phyloP scores from a whole-genome alignment of 2,888 invertebrate genomes.

The Conistra vaccinii region DNA sequence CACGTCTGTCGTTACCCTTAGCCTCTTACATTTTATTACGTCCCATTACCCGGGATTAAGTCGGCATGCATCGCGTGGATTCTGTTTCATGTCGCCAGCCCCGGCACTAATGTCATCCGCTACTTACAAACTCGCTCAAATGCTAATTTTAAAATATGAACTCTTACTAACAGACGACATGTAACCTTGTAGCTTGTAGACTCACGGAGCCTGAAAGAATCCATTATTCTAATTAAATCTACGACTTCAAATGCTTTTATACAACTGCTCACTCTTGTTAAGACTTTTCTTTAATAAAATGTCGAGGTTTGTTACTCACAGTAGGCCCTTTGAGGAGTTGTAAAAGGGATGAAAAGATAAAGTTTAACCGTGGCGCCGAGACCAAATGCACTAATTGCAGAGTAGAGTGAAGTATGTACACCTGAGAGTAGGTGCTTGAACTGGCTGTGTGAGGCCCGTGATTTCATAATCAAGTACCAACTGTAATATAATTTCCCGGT shows the following conservation, averaged over 20 bases:
- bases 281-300: constrained; percentile 63
- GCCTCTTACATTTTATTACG: constrained; percentile 89
- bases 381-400: constrained; percentile 73
- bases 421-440: constrained; percentile 68
- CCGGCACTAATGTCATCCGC: constrained; percentile 76
- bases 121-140: constrained; percentile 71
- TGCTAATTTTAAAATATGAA: constrained; percentile 78
- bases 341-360: constrained; percentile 63
- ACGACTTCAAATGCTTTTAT: constrained; percentile 64
- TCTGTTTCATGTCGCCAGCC: constrained; percentile 82
- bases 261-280: constrained; percentile 67
- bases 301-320: constrained; percentile 53
- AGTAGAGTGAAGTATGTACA: constrained; percentile 63
- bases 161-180: constrained; percentile 53
- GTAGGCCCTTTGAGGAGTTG: constrained; percentile 51
- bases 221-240: constrained; percentile 73
- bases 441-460: constrained; percentile 75
- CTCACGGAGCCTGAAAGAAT: constrained; percentile 72
- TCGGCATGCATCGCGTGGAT: constrained; percentile 83
- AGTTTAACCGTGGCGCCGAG: constrained; percentile 53
- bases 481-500: constrained; percentile 86
- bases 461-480: constrained; percentile 86
- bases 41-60: constrained; percentile 88
- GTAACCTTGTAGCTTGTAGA: constrained; percentile 66
- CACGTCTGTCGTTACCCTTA: constrained; percentile 87